A percentile compares a stretch with the other conserved stretches of the same genome.
These are phyloP conservation scores for Chamaetylas fuelleborni DNA, from an alignment of 2,113 vertebrate genomes.

Conservation along the genomic window DNA sequence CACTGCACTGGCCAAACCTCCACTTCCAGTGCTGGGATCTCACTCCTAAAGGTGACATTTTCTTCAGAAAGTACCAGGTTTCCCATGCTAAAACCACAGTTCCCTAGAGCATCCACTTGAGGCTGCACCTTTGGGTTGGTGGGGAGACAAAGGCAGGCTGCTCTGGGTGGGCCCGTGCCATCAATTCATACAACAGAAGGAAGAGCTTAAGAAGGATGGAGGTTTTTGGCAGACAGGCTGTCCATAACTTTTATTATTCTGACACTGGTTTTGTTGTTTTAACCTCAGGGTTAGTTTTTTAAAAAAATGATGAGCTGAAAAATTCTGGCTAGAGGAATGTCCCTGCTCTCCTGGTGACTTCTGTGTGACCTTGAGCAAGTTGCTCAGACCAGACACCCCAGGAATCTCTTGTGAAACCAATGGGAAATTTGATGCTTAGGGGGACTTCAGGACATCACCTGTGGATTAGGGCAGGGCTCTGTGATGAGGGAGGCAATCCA, in stretches of 20 bases:
- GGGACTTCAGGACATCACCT: background rate
- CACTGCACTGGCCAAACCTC: background rate
- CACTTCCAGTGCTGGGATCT: background rate
- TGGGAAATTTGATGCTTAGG: background rate
- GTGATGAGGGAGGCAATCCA: accelerated
- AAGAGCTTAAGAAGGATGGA: background rate
- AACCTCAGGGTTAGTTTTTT: background rate
- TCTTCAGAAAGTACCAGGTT: background rate
- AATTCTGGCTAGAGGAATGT: background rate
- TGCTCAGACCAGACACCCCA: background rate
- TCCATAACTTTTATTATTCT: background rate
- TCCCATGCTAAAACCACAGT: background rate
- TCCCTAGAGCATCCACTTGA: background rate
- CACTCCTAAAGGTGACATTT: background rate
- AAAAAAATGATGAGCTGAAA: background rate
- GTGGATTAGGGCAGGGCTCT: background rate
- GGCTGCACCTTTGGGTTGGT: background rate
- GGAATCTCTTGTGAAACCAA: background rate
- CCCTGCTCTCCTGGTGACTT: background rate
- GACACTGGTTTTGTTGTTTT: background rate
- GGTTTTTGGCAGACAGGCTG: background rate
- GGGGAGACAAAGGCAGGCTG: background rate
- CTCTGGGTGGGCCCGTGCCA: background rate
- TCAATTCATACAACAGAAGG: background rate
- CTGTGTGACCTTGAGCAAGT: background rate